Base-by-base conservation (phyloP, 2,888 invertebrate species). In the Stratiomys singularior region DNA sequence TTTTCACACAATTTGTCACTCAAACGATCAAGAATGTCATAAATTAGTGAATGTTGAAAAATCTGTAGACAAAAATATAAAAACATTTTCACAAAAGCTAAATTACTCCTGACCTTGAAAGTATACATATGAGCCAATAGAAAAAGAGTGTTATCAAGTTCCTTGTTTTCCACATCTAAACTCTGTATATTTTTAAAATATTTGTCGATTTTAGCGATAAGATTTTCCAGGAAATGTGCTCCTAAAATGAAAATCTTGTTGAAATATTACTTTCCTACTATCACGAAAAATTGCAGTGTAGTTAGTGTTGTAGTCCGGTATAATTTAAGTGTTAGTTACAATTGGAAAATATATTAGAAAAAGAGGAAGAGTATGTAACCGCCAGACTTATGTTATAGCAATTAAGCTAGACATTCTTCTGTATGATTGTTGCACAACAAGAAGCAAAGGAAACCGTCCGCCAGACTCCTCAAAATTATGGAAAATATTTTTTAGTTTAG, bases 111-210 rank as follows among this genome's bases (percentile, higher is more conserved):
- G 23, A 94, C 94, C 90, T 95, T 96, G 83, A 97, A 98, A 84
- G 94, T 94, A 84, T 96, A 98, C 76, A 98, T 87, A 84, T 96
- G 93, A 0, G 93, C 91, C 3, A 98, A 87, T 67, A 96, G 89
- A 0, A 93, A 88, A 0, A 95, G 88, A 0, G 94, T 84, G 86
- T 98, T 98, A 84, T 97, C 96, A 37, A 96, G 84, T 47, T 90
- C 89, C 85, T 98, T 98, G 82, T 94, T 92, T 82, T 92, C 93
- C 2, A 93, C 88, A 0, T 90, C 88, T 46, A 89, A 86, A 46
- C 88, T 85, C 0, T 85, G 81, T 25, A 88, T 86, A 4, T 83
- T 78, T 21, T 81, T 81, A 76, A 91, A 87, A 84, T 91, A 87
- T 11, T 88, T 85, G 78, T 94, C 90, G 82, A 96, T 94, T 83